Conservation (phyloP, 2,113 vertebrate genomes). For the Accipiter cooperii region DNA sequence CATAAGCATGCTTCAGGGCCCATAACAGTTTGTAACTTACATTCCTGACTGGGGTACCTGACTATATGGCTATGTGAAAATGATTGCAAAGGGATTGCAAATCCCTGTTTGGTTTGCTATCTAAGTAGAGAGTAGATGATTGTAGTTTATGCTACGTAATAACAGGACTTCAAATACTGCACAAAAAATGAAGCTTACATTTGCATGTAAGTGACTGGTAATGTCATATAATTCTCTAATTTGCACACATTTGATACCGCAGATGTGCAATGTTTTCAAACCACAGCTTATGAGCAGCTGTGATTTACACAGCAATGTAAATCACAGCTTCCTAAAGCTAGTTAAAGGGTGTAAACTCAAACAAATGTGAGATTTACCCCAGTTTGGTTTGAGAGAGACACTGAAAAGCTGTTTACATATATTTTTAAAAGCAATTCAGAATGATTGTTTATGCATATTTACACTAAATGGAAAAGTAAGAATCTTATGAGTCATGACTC, state of each 20-base stretch:
- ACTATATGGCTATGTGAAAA: not conserved
- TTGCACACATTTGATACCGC: conserved; percentile 33
- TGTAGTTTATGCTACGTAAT: conserved; percentile 1
- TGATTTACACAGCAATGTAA: conserved; percentile 53
- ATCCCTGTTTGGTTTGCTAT: not conserved
- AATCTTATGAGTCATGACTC: not conserved
- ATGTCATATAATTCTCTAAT: conserved; percentile 49
- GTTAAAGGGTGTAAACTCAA: conserved; percentile 23
- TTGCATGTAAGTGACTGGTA: conserved; percentile 43
- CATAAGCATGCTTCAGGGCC: not conserved
- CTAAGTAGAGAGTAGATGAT: not conserved
- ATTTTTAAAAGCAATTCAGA: not conserved
- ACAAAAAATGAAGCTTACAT: conserved; percentile 11
- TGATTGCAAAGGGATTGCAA: not conserved
- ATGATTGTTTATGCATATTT: not conserved
- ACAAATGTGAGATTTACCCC: conserved; percentile 8
- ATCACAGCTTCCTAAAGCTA: conserved; percentile 33
- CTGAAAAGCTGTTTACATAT: not conserved
- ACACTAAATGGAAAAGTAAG: not conserved
- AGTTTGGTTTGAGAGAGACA: not conserved
- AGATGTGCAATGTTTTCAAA: conserved; percentile 39
- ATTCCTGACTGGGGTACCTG: not conserved
- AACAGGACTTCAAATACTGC: not conserved
- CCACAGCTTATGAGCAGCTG: conserved; percentile 38
- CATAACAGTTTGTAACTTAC: not conserved